Evolutionary conservation across 64 coral and sea anemone genomes (phyloP), one percentile per base, ranked within the genome.

Genomic region (Actinia equina): DNA sequence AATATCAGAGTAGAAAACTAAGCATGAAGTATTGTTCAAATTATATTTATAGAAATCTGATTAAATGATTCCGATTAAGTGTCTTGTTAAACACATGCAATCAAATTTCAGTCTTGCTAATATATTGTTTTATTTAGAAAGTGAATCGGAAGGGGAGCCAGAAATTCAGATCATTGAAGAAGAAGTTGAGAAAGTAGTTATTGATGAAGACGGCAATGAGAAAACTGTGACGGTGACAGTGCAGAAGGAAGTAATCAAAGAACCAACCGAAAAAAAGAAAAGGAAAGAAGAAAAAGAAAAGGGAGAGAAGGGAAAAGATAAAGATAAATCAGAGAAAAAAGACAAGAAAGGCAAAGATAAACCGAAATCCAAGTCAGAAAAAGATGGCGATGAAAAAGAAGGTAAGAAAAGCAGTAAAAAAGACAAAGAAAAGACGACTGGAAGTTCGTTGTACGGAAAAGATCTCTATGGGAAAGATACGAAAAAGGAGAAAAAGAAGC

Each of bases 181-280:
- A 80, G 94, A 97, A 85, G 94, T 97, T 1, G 88, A 83, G 30
- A 92, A 97, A 55, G 93, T 88, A 11, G 82, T 97, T 41, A 86
- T 97, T 4, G 94, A 89, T 42, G 91, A 97, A 22, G 91, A 97
- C 44, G 91, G 94, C 7, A 76, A 97, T 7, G 94, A 93, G 54
- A 93, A 96, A 52, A 96, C 91, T 17, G 91, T 96, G 26, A 96
- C 94, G 0, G 91, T 96, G 1, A 93, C 89, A 45, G 82, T 93
- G 19, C 88, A 93, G 51, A 93, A 93, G 45, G 83, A 88, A 82
- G 88, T 78, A 2, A 25, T 86, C 56, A 81, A 87, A 79, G 94
- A 97, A 16, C 85, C 59, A 4, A 83, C 67, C 7, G 91, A 89
- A 17, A 86, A 87, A 56, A 91, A 82, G 44, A 92, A 92, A 55